A percentile compares a stretch with the other conserved stretches of the same genome.
phyloP scores from a whole-genome alignment of 2,888 invertebrate species.

The Diaperis boleti region DNA sequence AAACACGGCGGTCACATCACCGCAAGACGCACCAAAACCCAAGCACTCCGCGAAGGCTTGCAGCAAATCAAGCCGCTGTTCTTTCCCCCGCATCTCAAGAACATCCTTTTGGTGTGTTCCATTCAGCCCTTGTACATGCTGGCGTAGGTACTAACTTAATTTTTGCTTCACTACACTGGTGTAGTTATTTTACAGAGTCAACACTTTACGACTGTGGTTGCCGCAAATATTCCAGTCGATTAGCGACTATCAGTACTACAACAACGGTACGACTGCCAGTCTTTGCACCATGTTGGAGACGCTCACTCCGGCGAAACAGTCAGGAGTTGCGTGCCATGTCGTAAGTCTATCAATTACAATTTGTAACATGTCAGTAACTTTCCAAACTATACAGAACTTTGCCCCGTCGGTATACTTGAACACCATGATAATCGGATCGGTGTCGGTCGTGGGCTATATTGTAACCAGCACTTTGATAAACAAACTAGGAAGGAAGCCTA shows the following conservation, averaged over 20 bases:
- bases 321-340: conserved; percentile 3
- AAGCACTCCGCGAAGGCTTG: conserved; percentile 70
- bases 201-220: conserved; percentile 87
- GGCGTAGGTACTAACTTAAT: conserved; percentile 68
- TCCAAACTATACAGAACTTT: conserved; percentile 49
- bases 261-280: conserved; percentile 52
- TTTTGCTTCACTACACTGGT: not conserved
- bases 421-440: conserved; percentile 75
- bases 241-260: conserved; percentile 55
- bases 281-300: conserved; percentile 68
- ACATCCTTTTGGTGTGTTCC: conserved; percentile 72
- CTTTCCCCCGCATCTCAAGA: conserved; percentile 70
- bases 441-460: conserved; percentile 74
- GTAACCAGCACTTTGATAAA: conserved; percentile 70
- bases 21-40: conserved; percentile 57
- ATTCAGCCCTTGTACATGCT: conserved; percentile 75
- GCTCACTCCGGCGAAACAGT: conserved; percentile 49
- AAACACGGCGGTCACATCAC: conserved; percentile 60
- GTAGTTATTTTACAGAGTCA: conserved; percentile 65
- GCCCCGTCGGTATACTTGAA: conserved; percentile 72
- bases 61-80: conserved; percentile 76
- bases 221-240: conserved; percentile 85
- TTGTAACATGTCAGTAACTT: no score
- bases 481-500: conserved; percentile 68
- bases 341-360: no score